Evolutionary conservation across 1,140 invertebrate genomes (phyloP), one percentile per base, ranked within the genome.

Genomic region (Cecropterus lyciades): DNA sequence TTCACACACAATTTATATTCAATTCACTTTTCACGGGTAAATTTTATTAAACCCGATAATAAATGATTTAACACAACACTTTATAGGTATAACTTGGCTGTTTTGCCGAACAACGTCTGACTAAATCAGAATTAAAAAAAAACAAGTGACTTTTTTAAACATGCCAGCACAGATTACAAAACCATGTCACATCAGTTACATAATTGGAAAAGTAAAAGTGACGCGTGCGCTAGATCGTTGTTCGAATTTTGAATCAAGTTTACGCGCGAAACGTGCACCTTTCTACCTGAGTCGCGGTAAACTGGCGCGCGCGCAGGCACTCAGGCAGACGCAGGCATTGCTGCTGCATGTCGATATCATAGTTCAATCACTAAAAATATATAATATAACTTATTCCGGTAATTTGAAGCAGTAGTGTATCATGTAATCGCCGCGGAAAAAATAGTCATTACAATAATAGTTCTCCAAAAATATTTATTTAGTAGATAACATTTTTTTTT

Each of bases 201-300:
- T 70, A 78, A 83, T 70, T 69, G 60, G 53, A 69, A 80, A 84
- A 83, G 84, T 85, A 85, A 87, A 87, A 85, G 83, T 77, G 52
- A 70, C 60, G 27, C 56, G 60, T 66, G 74, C 73, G 75, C 64
- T 65, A 42, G 65, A 68, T 67, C 75, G 75, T 30, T 51, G 62
- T 82, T 69, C 70, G 62, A 85, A 75, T 75, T 84, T 84, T 73
- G 65, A 76, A 80, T 68, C 65, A 37, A 67, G 63, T 74, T 72
- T 62, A 51, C 71, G 63, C 69, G 68, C 73, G 66, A 72, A 45
- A 77, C 85, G 85, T 85, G 75, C 79, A 69, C 73, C 63, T 56
- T 67, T 69, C 68, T 79, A 88, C 87, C 85, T 88, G 84, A 63
- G 75, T 66, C 74, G 72, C 76, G 72, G 69, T 49, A 53, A 63